These are phyloP conservation scores for Tachyglossus aculeatus DNA, from an alignment of 2,797 vertebrate species.

Conservation along the genomic window DNA sequence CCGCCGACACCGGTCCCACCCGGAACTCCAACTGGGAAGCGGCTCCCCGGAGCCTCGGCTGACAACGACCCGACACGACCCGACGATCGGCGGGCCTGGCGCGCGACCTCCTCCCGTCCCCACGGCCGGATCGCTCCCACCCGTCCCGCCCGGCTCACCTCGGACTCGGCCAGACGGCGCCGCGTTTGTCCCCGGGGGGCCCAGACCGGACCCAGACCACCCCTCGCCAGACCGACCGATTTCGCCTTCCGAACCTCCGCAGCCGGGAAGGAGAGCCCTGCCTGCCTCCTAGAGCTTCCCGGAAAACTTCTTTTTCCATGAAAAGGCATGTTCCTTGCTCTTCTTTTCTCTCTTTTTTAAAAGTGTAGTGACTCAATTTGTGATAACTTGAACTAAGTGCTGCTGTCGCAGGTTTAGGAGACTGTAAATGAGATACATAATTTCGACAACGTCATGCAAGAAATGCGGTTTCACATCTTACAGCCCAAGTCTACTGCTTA, in stretches of 20 bases:
- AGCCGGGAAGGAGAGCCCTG: slow-evolving; percentile 59
- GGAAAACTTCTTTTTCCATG: slow-evolving; percentile 67
- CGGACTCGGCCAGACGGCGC: slow-evolving; percentile 7
- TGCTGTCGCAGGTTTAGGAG: slow-evolving; percentile 73
- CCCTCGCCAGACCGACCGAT: slow-evolving; percentile 25
- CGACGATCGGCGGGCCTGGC: no score
- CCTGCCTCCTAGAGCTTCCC: slow-evolving; percentile 83
- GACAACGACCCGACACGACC: no score
- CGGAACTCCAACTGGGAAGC: no score
- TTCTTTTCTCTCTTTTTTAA: no score
- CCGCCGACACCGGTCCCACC: no score
- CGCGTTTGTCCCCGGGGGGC: slow-evolving; percentile 5
- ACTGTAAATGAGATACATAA: slow-evolving; percentile 76
- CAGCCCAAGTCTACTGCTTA: slow-evolving; percentile 79
- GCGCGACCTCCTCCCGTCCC: no score
- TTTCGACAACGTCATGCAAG: slow-evolving; percentile 78
- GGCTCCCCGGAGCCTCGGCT: no score
- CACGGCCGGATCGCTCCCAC: no score
- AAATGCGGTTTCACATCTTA: slow-evolving; percentile 82
- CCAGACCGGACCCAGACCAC: slow-evolving; percentile 27
- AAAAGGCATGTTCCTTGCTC: no score
- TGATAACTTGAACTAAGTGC: slow-evolving; percentile 76
- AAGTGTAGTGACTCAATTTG: slow-evolving; percentile 76
- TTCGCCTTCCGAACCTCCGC: slow-evolving; percentile 39
- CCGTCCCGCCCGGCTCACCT: no score